Conservation (phyloP, 2,797 vertebrate genomes). For the Apogon hyalosoma region DNA sequence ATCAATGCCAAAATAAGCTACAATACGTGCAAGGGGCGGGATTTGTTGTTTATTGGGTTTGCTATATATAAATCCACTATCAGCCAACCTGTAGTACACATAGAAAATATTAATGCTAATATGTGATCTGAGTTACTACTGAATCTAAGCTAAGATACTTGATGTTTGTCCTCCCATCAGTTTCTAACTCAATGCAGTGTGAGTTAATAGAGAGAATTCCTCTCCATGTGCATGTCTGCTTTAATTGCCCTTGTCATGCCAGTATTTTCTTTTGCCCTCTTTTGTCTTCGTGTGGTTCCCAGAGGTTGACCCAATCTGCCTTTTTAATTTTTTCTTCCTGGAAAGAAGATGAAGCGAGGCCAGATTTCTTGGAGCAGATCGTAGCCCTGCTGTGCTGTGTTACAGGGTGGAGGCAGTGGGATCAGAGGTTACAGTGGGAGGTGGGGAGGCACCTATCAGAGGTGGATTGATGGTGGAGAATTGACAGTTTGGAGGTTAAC, state of each 20-base stretch:
- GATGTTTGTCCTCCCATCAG: too few species aligned
- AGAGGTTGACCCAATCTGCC: constrained; percentile 3
- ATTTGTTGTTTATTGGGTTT: too few species aligned
- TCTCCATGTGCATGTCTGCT: constrained; percentile 1
- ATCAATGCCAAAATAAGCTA: too few species aligned
- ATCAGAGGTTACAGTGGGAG: constrained; percentile 26
- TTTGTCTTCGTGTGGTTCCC: constrained; percentile 6
- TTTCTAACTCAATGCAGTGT: too few species aligned
- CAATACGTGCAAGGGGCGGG: too few species aligned
- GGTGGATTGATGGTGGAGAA: constrained; percentile 46
- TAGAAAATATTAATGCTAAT: too few species aligned
- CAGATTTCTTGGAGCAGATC: constrained; percentile 43
- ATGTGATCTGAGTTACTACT: too few species aligned
- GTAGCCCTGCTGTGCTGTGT: constrained; percentile 38
- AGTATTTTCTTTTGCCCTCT: constrained; percentile 22
- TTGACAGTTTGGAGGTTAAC: constrained; percentile 59
- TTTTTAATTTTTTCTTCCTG: constrained; percentile 37
- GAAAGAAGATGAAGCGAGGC: constrained; percentile 23
- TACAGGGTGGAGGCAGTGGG: constrained; percentile 28
- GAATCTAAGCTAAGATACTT: too few species aligned
- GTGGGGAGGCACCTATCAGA: constrained; percentile 21
- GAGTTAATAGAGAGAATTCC: background rate
- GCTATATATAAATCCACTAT: too few species aligned
- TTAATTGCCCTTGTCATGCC: constrained; percentile 7
- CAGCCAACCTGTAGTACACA: too few species aligned